Evolutionary conservation across 2,797 vertebrate species (phyloP), one percentile per base, ranked within the genome.

Genomic region (Naso thynnoides): DNA sequence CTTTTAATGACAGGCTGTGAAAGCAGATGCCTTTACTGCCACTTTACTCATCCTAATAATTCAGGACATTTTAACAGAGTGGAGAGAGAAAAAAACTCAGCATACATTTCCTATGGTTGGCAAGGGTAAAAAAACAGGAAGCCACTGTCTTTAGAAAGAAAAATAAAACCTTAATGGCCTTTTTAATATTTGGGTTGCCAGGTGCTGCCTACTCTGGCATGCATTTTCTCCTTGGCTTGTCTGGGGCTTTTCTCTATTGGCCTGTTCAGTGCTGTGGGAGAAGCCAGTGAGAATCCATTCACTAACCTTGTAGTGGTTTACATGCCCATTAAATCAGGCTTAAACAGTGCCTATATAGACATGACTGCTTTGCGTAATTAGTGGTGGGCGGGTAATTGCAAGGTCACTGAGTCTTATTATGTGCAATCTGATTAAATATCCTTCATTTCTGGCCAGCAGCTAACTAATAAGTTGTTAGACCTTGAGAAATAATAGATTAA

Each of bases 111-210:
- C 73, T 55, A 23, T 58, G 45, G 75, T 38, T 70, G 68, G 60
- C 31, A 56, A 29, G 41, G 19, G 47, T 60, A 41, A 66, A 53
- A 83, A 83, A 91, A 91, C 81, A 91, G 83, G 85, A 92, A 89
- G 82, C 41, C 9, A 2, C 48, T 56, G 67, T 85, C 84, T 91
- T 91, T 89, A 79, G 79, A 64, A 79, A 77, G 49, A 73, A 64
- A 82, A 87, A 79, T 88, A 85, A 91, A 89, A 87, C 18, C 70
- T 76, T 78, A 81, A 85, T 70, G 49, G 53, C 24, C 85, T 86
- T 86, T 86, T 88, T 83, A 86, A 91, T 88, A 92, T 92, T 79
- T 80, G 56, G 73, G 90, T 90, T 93, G 89, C 81, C 85, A 85
- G 87, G 84, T 79, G 86, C 69, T 15, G 79, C 67, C 65, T 49